Conservation (phyloP, 2,888 invertebrate species). For the Oscheius sp. region DNA sequence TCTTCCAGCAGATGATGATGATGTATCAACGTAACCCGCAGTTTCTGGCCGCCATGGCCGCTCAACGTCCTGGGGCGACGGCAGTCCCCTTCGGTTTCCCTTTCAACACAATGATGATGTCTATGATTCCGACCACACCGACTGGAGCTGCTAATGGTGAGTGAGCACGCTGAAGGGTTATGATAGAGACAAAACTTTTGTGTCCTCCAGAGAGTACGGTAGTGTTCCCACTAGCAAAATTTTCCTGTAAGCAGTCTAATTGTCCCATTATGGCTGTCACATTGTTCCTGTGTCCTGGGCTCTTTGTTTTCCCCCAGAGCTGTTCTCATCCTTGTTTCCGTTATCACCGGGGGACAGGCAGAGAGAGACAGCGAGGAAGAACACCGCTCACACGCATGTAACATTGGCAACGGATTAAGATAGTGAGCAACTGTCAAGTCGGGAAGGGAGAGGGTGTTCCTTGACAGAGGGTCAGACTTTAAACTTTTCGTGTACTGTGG, state of each 20-base stretch:
- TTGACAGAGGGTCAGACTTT: no score
- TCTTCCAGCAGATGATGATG: slow-evolving; percentile 47
- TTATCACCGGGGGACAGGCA: slow-evolving; percentile 15
- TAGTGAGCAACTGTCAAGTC: slow-evolving; percentile 31
- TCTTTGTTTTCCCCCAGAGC: not conserved
- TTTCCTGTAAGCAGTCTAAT: not conserved
- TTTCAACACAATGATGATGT: slow-evolving; percentile 26
- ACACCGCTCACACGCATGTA: slow-evolving; percentile 39
- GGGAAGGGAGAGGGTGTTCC: not conserved
- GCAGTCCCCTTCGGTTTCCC: slow-evolving; percentile 1
- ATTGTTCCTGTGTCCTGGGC: not conserved
- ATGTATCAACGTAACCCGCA: slow-evolving; percentile 31
- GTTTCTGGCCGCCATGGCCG: slow-evolving; percentile 36
- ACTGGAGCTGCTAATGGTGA: slow-evolving; percentile 29
- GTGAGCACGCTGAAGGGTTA: not conserved
- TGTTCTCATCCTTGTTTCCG: not conserved
- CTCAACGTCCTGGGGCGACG: slow-evolving; percentile 5
- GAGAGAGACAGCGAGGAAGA: slow-evolving; percentile 1
- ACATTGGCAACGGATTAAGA: slow-evolving; percentile 30
- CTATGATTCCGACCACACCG: slow-evolving; percentile 22
- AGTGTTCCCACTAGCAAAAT: not conserved
- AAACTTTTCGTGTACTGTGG: no score
- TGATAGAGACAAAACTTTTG: no score
- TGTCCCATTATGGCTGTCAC: no score
- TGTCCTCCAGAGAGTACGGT: no score